Evolutionary conservation across 2,113 vertebrate genomes (phyloP).

Genomic region (Buteo buteo): DNA sequence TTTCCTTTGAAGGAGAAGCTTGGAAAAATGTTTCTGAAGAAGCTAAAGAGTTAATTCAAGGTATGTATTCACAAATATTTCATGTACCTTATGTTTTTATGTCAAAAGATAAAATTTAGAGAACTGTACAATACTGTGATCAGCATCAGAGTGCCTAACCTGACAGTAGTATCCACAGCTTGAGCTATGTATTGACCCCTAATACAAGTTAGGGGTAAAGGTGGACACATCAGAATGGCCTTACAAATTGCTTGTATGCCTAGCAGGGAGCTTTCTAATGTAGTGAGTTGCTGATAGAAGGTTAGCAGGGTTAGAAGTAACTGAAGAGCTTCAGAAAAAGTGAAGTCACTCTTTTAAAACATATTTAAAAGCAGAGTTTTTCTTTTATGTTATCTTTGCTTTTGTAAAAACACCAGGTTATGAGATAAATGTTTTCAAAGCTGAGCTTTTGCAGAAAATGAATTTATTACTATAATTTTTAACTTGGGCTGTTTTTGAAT

Average conservation of each 20-base stretch:
- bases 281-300: not conserved
- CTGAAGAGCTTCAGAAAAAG: not conserved
- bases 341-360: not conserved
- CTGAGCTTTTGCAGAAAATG: not conserved
- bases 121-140: not conserved
- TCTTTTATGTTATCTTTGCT: not conserved
- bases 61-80: constrained; percentile 57
- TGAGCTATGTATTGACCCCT: not conserved
- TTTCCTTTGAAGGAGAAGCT: constrained; percentile 95
- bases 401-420: not conserved
- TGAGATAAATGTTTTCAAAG: not conserved
- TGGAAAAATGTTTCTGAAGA: constrained; percentile 96
- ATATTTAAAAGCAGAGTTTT: not conserved
- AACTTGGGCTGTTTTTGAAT: not conserved
- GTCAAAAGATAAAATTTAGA: not conserved
- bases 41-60: constrained; percentile 96
- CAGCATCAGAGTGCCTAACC: not conserved
- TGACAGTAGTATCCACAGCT: not conserved
- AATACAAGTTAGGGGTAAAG: not conserved
- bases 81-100: not conserved
- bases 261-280: not conserved
- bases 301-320: not conserved
- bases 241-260: not conserved
- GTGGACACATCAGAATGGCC: not conserved
- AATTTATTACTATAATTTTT: not conserved